Evolutionary conservation across 1,140 invertebrate species (phyloP).

Genomic region (Coptotermes formosanus): DNA sequence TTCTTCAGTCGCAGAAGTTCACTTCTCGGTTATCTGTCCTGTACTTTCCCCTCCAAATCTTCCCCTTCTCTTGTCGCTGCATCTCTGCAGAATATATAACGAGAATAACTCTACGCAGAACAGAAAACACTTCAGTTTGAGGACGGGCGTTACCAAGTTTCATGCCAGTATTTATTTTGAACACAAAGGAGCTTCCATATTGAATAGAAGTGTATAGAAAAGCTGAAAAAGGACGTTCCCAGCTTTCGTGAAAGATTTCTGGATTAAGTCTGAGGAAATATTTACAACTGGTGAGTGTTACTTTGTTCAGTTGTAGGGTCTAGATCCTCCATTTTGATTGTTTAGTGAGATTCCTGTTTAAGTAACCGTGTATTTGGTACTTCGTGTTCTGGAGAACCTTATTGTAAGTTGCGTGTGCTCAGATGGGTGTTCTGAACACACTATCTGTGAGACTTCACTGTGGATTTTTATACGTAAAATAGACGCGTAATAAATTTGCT

Average conservation of each 20-base stretch:
- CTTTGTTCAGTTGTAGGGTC: neutral
- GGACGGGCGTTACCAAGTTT: neutral
- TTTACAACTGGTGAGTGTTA: neutral
- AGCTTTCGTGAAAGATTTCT: neutral
- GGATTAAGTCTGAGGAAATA: neutral
- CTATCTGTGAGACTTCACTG: too few relatives aligned
- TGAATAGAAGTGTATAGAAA: too few relatives aligned
- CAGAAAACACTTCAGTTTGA: neutral
- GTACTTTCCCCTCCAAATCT: neutral
- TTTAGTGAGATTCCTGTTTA: too few relatives aligned
- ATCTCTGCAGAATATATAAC: neutral
- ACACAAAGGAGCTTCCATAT: too few relatives aligned
- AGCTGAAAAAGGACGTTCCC: neutral
- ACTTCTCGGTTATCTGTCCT: neutral
- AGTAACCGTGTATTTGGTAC: too few relatives aligned
- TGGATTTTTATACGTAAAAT: too few relatives aligned
- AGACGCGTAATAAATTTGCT: too few relatives aligned
- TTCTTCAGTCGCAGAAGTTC: neutral
- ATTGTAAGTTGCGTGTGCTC: too few relatives aligned
- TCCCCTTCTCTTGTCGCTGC: neutral
- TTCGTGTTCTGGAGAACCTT: too few relatives aligned
- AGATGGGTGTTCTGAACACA: too few relatives aligned
- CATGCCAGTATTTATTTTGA: too few relatives aligned
- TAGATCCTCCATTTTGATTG: too few relatives aligned
- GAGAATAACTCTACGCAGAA: neutral